Base-by-base conservation (phyloP, 1,140 invertebrate species). In the Drosophila gunungcola region DNA sequence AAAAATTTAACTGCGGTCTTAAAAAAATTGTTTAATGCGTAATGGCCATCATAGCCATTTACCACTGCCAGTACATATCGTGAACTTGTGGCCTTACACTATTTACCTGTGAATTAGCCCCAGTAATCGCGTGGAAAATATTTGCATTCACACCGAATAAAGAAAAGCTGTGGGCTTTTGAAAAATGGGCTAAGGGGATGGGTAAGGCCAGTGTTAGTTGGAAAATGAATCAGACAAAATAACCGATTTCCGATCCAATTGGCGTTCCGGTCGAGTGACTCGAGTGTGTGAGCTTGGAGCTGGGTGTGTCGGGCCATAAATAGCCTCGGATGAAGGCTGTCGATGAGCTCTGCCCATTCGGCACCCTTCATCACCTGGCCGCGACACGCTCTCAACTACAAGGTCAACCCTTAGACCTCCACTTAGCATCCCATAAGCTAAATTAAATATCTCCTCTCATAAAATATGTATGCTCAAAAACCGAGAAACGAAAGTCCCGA, bases 221-320 rank as follows among this genome's bases (percentile, higher is more conserved):
- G 48, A 53, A 46, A 58, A 62, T 39, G 41, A 48, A 68, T 61
- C 60, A 67, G 55, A 73, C 55, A 49, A 72, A 79, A 61, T 6
- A 82, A 55, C 43, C 76, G 80, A 88, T 80, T 89, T 89, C 67
- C 73, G 80, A 88, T 89, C 63, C 72, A 84, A 70, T 77, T 83
- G 41, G 49, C 68, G 56, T 82, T 58, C 60, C 75, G 84, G 76
- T 55, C 75, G 58, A 77, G 34, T 80, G 78, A 63, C 16, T 56
- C 63, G 73, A 67, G 49, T 54, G 70, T 76, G 54, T 54, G 48
- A 76, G 45, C 57, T 72, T 46, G 49, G 45, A 58, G 36, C 56
- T 68, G 68, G 82, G 83, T 77, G 83, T 83, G 83, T 55, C 73
- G 7, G 38, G 13, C 73, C 55, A 74, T 49, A 61, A 73, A 65